These are phyloP conservation scores for Tetraodon nigroviridis DNA, from an alignment of 2,113 vertebrate species.

Conservation along the genomic window DNA sequence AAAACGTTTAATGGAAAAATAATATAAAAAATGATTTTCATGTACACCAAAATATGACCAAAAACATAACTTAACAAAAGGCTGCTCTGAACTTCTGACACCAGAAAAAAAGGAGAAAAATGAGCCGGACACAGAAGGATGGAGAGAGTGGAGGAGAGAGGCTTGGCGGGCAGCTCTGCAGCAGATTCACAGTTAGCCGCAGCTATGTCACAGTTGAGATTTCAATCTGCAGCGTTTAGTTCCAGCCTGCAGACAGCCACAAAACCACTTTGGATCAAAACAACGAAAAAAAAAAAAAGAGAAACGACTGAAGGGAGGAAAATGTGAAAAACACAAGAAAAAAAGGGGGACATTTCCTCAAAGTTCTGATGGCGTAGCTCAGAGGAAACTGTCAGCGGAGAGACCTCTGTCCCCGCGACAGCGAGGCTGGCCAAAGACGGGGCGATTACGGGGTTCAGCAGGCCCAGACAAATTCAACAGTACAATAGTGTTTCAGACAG, in stretches of 20 bases:
- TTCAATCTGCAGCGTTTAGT: constrained; percentile 75
- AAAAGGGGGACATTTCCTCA: constrained; percentile 40
- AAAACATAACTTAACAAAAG: constrained; percentile 59
- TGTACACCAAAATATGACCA: constrained; percentile 48
- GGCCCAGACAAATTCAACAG: constrained; percentile 51
- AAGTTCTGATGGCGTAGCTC: constrained; percentile 71
- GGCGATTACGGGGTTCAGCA: constrained; percentile 51
- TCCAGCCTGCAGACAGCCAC: constrained; percentile 69
- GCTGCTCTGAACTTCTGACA: constrained; percentile 54
- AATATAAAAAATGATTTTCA: constrained; percentile 21
- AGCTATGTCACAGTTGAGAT: constrained; percentile 78
- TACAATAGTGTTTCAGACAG: constrained; percentile 66
- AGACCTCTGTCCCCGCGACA: constrained; percentile 61
- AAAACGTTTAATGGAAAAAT: constrained; percentile 44
- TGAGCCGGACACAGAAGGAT: constrained; percentile 30
- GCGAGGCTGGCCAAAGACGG: constrained; percentile 47
- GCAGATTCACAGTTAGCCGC: constrained; percentile 80
- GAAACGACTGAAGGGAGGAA: constrained; percentile 11
- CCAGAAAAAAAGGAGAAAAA: constrained; percentile 33
- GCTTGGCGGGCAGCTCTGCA: constrained; percentile 72
- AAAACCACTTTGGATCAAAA: constrained; percentile 63
- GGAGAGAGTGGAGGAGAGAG: constrained; percentile 32
- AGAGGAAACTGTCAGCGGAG: constrained; percentile 68
- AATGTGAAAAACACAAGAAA: constrained; percentile 13
- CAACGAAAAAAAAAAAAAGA: constrained; percentile 43